Evolutionary conservation across 2,888 invertebrate genomes (phyloP).

Genomic region (Lasioglossum vierecki): DNA sequence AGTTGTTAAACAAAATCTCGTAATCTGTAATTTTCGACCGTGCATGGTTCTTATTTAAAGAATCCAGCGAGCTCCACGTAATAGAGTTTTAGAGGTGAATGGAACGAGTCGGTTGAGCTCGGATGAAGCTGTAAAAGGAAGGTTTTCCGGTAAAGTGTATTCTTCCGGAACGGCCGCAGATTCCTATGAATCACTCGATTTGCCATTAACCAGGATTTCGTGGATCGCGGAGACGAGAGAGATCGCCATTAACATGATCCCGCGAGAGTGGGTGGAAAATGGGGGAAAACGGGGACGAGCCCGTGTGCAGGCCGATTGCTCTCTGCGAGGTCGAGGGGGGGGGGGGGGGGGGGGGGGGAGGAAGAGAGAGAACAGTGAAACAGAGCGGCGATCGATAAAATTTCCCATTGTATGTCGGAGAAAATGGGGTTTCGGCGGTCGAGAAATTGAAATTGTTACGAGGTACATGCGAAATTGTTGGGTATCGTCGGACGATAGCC

Average conservation of each 20-base stretch:
- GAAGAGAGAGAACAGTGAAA: slow-evolving; percentile 34
- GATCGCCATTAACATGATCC: slow-evolving; percentile 69
- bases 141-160: not conserved
- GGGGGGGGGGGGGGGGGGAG: not conserved
- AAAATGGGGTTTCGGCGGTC: slow-evolving; percentile 63
- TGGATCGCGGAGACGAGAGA: slow-evolving; percentile 52
- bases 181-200: slow-evolving; percentile 64
- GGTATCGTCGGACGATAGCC: slow-evolving; percentile 54
- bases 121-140: slow-evolving; percentile 1
- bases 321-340: not conserved
- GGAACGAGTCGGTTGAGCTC: not conserved
- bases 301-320: not conserved
- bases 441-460: slow-evolving; percentile 72
- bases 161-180: not conserved
- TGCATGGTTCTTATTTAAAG: not conserved
- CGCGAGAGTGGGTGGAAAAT: slow-evolving; percentile 53
- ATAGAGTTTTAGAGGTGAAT: not conserved
- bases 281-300: slow-evolving; percentile 41
- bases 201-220: slow-evolving; percentile 63
- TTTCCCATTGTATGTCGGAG: slow-evolving; percentile 66
- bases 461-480: slow-evolving; percentile 62
- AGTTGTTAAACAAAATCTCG: no score
- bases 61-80: not conserved
- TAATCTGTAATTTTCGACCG: no score
- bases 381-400: slow-evolving; percentile 68